phyloP scores from a whole-genome alignment of 2,797 vertebrate genomes.

The Sebastes oblongus region DNA sequence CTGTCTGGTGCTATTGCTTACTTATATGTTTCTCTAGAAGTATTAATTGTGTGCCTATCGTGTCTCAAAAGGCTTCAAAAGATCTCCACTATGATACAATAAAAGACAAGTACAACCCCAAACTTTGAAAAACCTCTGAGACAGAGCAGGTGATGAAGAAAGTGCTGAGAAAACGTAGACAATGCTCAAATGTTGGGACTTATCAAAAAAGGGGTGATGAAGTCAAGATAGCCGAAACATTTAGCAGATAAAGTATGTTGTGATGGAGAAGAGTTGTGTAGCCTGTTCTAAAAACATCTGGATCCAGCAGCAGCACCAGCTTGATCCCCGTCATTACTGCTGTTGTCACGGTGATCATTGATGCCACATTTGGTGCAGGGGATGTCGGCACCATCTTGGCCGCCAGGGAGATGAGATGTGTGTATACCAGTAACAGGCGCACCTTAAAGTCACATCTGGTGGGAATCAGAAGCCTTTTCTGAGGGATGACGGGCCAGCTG shows the following conservation, averaged over 20 bases:
- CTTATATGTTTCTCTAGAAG: background rate
- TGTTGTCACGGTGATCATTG: background rate
- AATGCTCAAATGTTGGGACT: background rate
- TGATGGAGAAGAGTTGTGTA: background rate
- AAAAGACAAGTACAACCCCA: background rate
- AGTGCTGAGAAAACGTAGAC: background rate
- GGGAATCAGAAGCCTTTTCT: background rate
- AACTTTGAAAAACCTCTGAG: background rate
- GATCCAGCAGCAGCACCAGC: background rate
- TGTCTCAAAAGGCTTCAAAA: too few species aligned
- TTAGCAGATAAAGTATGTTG: background rate
- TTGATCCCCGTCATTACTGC: background rate
- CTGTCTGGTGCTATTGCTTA: too few species aligned
- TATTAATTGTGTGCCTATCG: background rate
- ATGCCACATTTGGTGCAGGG: background rate
- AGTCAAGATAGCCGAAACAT: background rate
- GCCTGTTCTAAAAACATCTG: background rate
- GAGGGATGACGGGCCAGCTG: constrained; percentile 4
- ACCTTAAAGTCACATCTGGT: constrained; percentile 12
- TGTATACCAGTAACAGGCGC: background rate
- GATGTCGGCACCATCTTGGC: background rate
- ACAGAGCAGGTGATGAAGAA: background rate
- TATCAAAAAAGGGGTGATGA: background rate
- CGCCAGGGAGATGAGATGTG: background rate
- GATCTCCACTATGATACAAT: too few species aligned